Percentiles rank a stretch among this genome's conserved stretches.
Evolutionary conservation across 2,113 vertebrate species (phyloP).

Genomic region (Entomyzon cyanotis): DNA sequence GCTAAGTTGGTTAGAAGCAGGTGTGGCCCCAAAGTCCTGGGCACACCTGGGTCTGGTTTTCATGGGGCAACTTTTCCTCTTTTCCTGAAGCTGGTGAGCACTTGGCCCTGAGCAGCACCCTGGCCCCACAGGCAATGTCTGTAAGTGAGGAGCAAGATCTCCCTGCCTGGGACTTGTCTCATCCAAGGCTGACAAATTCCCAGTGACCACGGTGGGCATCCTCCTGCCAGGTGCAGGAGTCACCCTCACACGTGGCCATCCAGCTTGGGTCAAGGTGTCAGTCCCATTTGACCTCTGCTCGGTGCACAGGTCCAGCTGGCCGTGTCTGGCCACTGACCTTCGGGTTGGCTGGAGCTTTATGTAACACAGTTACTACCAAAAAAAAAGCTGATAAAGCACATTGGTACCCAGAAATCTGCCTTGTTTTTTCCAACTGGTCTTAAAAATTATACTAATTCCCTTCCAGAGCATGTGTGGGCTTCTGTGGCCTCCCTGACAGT

Average conservation of each 20-base stretch:
- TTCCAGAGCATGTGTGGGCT: fast-evolving
- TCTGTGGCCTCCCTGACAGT: neutral
- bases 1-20: neutral
- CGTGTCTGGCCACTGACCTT: neutral
- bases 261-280: neutral
- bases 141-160: neutral
- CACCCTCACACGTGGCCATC: neutral
- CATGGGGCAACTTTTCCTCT: neutral
- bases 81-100: neutral
- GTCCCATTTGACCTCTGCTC: neutral
- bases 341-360: neutral
- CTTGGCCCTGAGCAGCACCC: neutral
- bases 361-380: neutral
- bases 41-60: neutral
- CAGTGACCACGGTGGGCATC: neutral
- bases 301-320: neutral
- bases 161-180: neutral
- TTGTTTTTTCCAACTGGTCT: fast-evolving
- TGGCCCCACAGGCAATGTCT: neutral
- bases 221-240: neutral
- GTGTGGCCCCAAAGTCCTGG: neutral
- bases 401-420: neutral
- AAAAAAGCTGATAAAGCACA: neutral
- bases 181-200: neutral
- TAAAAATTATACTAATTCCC: fast-evolving